These are phyloP conservation scores for Trichonephila clavipes DNA, from an alignment of 1,140 invertebrate species.

Conservation along the genomic window DNA sequence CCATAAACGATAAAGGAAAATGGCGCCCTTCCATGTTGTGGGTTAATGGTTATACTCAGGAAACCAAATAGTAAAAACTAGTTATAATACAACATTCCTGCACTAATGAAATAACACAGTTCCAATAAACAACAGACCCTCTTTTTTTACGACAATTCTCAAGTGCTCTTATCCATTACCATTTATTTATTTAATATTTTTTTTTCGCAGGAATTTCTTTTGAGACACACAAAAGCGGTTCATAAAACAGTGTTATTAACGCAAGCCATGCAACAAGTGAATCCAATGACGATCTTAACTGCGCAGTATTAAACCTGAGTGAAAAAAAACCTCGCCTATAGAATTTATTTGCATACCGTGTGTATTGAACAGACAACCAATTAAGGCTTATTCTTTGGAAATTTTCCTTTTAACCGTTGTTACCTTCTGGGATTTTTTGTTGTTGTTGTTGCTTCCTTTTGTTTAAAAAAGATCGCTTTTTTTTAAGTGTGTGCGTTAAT, in stretches of 20 bases:
- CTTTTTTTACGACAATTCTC: background rate
- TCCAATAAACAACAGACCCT: background rate
- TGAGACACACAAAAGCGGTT: background rate
- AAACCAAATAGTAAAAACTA: background rate
- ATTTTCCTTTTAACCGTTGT: background rate
- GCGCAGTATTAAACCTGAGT: background rate
- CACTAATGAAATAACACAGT: background rate
- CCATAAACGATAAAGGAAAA: background rate
- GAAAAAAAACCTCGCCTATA: background rate
- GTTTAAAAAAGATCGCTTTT: background rate
- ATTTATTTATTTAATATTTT: background rate
- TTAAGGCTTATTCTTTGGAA: background rate
- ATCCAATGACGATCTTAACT: background rate
- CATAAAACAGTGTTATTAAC: background rate
- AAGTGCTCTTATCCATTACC: background rate
- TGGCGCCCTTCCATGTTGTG: background rate
- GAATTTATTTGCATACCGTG: background rate
- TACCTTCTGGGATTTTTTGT: background rate
- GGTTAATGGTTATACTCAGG: too few relatives aligned
- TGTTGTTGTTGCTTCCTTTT: background rate
- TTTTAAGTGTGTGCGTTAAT: background rate
- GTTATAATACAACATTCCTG: background rate
- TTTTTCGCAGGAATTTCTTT: background rate
- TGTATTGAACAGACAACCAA: background rate
- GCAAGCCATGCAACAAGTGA: background rate